Conservation (phyloP, 2,888 invertebrate species). For the Hypomecis atomaria region DNA sequence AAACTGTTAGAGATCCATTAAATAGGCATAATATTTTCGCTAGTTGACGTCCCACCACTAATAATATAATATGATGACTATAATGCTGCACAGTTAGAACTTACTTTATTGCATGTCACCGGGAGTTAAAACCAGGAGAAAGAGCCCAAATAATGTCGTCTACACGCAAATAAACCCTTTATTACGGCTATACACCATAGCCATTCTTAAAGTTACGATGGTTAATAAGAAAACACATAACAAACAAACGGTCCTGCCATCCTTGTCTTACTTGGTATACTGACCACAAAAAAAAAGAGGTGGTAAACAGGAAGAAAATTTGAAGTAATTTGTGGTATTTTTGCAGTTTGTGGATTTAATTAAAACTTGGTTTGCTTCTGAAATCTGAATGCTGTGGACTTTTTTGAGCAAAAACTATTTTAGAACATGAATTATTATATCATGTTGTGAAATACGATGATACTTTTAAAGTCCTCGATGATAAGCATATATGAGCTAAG, state of each 20-base stretch:
- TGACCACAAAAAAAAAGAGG: background rate
- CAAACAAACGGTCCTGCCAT: background rate
- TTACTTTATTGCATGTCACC: background rate
- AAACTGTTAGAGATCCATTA: too few species aligned
- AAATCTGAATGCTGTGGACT: background rate
- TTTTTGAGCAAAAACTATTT: background rate
- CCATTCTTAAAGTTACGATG: constrained; percentile 1
- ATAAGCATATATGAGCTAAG: too few species aligned
- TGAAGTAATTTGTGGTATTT: background rate
- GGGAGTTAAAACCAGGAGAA: background rate
- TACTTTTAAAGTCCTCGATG: too few species aligned
- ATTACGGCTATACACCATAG: constrained; percentile 3
- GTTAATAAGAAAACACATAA: background rate
- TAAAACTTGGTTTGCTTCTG: constrained; percentile 9
- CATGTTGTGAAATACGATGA: too few species aligned
- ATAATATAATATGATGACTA: background rate
- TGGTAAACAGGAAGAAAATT: background rate
- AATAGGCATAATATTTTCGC: too few species aligned
- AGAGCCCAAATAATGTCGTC: background rate
- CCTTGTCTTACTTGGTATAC: background rate
- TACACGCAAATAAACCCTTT: constrained; percentile 3
- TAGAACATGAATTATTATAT: background rate
- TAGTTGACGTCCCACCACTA: too few species aligned
- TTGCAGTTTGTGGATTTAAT: constrained; percentile 1
- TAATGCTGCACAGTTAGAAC: background rate